A percentile compares a stretch with the other conserved stretches of the same genome.
These are phyloP conservation scores for Felis chaus DNA, from an alignment of 2,113 vertebrate species.

Conservation along the genomic window DNA sequence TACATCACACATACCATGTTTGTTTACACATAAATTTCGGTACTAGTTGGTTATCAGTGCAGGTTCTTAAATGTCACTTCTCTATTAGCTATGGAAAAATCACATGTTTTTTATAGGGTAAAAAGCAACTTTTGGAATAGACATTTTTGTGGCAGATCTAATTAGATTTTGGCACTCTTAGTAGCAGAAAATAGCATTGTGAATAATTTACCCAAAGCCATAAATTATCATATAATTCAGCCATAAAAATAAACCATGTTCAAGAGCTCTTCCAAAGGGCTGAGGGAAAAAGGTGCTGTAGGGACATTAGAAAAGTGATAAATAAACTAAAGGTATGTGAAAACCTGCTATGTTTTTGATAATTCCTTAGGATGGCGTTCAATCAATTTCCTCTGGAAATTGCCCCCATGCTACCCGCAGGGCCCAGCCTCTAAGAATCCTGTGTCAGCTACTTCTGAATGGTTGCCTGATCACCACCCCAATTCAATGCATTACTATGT, in stretches of 20 bases:
- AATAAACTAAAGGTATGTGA: not conserved
- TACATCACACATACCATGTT: not conserved
- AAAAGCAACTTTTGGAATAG: constrained; percentile 44
- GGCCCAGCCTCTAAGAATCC: not conserved
- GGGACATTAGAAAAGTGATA: not conserved
- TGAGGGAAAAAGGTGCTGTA: not conserved
- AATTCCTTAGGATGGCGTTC: not conserved
- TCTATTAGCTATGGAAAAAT: constrained; percentile 27
- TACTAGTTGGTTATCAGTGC: not conserved
- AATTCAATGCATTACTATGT: not conserved
- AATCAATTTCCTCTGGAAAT: not conserved
- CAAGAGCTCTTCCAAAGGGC: constrained; percentile 10
- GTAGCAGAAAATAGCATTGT: constrained; percentile 54
- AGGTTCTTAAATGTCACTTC: not conserved
- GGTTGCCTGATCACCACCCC: not conserved
- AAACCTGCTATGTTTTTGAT: not conserved
- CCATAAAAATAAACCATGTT: constrained; percentile 45
- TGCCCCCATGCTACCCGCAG: too few species aligned
- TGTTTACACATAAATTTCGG: not conserved
- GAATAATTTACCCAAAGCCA: constrained; percentile 54
- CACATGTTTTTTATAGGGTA: not conserved
- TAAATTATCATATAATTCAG: constrained; percentile 55
- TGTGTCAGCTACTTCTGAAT: not conserved
- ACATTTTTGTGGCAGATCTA: constrained; percentile 46
- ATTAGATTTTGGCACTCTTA: constrained; percentile 53